phyloP scores from a whole-genome alignment of 30 jellyfish, hydroid and myxozoan genomes.

The Phacellophora camtschatica region DNA sequence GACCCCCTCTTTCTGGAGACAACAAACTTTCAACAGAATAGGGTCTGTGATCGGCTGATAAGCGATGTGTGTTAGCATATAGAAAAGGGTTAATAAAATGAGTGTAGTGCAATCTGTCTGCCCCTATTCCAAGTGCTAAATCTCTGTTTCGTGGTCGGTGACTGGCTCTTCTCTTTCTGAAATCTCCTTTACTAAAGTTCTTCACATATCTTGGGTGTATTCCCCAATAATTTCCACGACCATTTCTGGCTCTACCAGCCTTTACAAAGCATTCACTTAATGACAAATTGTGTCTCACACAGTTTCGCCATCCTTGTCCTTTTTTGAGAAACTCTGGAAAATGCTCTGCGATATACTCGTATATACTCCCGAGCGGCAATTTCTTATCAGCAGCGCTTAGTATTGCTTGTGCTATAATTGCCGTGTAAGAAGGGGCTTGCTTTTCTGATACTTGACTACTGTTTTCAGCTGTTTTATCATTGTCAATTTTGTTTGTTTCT shows the following conservation, averaged over 20 bases:
- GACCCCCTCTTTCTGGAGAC: conserved; percentile 74
- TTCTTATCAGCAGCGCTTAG: conserved; percentile 92
- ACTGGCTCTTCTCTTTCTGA: conserved; percentile 91
- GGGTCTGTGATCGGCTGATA: conserved; percentile 53
- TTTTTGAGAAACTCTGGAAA: conserved; percentile 95
- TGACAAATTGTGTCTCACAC: conserved; percentile 95
- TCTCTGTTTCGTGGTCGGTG: conserved; percentile 96
- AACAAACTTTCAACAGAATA: conserved; percentile 79
- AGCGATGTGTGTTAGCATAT: conserved; percentile 33
- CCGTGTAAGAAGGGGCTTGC: conserved; percentile 93
- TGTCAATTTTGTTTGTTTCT: conserved; percentile 9
- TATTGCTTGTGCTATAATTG: conserved; percentile 97
- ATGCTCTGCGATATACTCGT: conserved; percentile 94
- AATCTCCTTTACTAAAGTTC: conserved; percentile 95
- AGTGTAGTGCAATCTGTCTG: conserved; percentile 70
- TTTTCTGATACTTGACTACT: conserved; percentile 25
- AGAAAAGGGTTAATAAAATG: conserved; percentile 65
- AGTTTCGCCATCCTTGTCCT: conserved; percentile 99
- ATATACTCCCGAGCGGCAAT: conserved; percentile 92
- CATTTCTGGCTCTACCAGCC: conserved; percentile 98
- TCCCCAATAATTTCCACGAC: conserved; percentile 99
- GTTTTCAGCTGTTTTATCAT: conserved; percentile 10
- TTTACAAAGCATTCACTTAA: conserved; percentile 93
- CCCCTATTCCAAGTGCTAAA: conserved; percentile 62
- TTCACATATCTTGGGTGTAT: conserved; percentile 94